Conservation (phyloP, 2,113 vertebrate genomes). For the Thunnus thynnus region DNA sequence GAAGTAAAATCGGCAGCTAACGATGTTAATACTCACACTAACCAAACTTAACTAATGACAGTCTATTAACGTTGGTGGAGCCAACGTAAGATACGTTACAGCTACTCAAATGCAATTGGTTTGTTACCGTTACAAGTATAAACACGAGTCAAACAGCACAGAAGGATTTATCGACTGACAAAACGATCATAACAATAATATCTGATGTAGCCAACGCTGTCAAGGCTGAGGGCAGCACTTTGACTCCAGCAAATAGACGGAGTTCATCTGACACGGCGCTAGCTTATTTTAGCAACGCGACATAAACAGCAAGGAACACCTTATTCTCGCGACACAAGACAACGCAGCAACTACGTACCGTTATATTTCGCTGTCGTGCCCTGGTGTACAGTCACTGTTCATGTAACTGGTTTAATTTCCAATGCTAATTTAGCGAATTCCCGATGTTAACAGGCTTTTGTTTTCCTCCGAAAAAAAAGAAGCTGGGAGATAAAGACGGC, state of each 20-base stretch:
- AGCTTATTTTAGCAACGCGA: conserved; percentile 61
- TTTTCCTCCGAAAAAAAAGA: conserved; percentile 72
- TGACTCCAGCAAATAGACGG: conserved; percentile 80
- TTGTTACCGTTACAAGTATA: background rate
- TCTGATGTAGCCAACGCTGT: conserved; percentile 61
- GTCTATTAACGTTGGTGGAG: background rate
- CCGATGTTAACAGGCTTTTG: conserved; percentile 69
- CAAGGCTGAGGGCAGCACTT: conserved; percentile 29
- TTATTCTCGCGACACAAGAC: conserved; percentile 2
- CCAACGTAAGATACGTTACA: background rate
- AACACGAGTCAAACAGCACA: background rate
- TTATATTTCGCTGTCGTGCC: background rate
- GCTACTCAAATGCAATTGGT: background rate
- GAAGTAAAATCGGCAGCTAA: conserved; percentile 5
- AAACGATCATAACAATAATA: conserved; percentile 55
- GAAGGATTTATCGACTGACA: background rate
- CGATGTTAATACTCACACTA: background rate
- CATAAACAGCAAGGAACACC: conserved; percentile 33
- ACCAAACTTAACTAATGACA: conserved; percentile 6
- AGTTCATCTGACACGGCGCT: conserved; percentile 66
- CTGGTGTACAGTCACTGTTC: background rate
- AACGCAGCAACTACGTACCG: conserved; percentile 15
- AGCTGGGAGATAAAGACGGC: conserved; percentile 47
- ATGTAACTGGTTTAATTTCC: background rate
- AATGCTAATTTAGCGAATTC: conserved; percentile 40